Evolutionary conservation across 2,888 invertebrate species (phyloP).

Genomic region (Luffia ferchaultella): DNA sequence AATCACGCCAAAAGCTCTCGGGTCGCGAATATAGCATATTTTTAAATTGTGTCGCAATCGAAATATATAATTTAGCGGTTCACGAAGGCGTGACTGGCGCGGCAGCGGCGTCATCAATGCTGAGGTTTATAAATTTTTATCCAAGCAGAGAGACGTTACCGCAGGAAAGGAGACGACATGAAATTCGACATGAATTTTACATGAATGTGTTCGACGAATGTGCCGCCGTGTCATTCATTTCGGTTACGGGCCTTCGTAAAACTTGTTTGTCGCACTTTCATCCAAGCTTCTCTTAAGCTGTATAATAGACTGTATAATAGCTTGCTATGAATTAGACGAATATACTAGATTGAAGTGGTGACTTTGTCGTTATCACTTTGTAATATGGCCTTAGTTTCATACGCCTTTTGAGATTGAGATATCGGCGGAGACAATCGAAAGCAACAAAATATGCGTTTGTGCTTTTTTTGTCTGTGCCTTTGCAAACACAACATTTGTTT

Average conservation of each 20-base stretch:
- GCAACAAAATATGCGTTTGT: too few species aligned
- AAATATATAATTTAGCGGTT: background rate
- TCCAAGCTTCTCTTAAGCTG: too few species aligned
- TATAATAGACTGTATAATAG: too few species aligned
- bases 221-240: slow-evolving; percentile 40
- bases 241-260: slow-evolving; percentile 16
- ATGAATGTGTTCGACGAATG: slow-evolving; percentile 41
- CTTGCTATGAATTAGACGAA: too few species aligned
- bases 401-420: too few species aligned
- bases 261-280: slow-evolving; percentile 14
- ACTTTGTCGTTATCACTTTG: too few species aligned
- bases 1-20: too few species aligned
- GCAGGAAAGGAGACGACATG: slow-evolving; percentile 11
- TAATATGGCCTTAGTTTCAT: too few species aligned
- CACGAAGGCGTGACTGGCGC: background rate
- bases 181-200: slow-evolving; percentile 49
- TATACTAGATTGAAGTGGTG: too few species aligned
- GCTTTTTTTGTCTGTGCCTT: too few species aligned
- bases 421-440: too few species aligned
- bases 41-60: background rate
- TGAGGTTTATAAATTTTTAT: slow-evolving; percentile 7
- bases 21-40: background rate
- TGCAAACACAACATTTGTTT: too few species aligned
- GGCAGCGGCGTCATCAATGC: background rate
- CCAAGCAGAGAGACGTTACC: slow-evolving; percentile 2